phyloP scores from a whole-genome alignment of 2,888 invertebrate genomes.

The Phragmatobia fuliginosa region DNA sequence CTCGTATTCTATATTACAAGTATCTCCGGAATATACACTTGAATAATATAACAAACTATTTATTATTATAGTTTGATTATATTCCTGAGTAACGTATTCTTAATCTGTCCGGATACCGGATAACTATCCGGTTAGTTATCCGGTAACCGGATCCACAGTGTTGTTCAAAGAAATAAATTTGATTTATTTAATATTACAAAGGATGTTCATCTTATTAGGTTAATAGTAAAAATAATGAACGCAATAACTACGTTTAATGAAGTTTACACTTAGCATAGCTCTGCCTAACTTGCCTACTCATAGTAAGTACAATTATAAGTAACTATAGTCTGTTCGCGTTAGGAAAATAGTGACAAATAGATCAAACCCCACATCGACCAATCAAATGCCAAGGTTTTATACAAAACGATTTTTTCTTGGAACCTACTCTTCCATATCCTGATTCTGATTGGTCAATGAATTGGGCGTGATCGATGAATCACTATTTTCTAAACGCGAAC shows the following conservation, averaged over 20 bases:
- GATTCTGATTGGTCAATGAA: too few relatives aligned
- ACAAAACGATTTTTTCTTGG: too few relatives aligned
- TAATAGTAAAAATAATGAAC: slow-evolving; percentile 38
- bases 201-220: slow-evolving; percentile 31
- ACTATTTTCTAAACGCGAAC: too few relatives aligned
- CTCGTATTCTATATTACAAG: neutral
- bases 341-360: neutral
- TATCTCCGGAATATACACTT: neutral
- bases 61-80: neutral
- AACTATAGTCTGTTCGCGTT: neutral
- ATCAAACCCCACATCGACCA: too few relatives aligned
- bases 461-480: too few relatives aligned
- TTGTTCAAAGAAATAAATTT: neutral
- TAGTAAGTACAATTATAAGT: slow-evolving; percentile 6
- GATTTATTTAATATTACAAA: neutral
- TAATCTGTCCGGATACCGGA: neutral
- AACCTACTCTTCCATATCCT: too few relatives aligned
- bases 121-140: neutral
- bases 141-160: neutral
- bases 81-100: neutral
- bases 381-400: too few relatives aligned
- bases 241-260: slow-evolving; percentile 50
- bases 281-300: slow-evolving; percentile 49
- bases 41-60: neutral
- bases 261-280: slow-evolving; percentile 31